phyloP scores from a whole-genome alignment of 2,113 vertebrate genomes.

The Paralichthys olivaceus region DNA sequence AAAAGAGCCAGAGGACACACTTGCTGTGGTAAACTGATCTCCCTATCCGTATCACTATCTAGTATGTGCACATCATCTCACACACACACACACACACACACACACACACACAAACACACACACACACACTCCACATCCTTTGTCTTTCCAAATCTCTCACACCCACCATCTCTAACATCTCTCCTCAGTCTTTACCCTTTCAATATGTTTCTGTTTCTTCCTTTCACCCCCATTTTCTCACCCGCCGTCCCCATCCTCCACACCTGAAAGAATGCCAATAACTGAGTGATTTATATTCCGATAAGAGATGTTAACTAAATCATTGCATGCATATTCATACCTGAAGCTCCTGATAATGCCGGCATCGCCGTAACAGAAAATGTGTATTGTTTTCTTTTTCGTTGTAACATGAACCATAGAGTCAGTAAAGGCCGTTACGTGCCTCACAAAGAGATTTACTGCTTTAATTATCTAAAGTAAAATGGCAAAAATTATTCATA shows the following conservation, averaged over 20 bases:
- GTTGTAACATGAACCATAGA: slow-evolving; percentile 67
- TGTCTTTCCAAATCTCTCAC: slow-evolving; percentile 71
- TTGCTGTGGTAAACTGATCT: slow-evolving; percentile 75
- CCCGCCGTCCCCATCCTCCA: slow-evolving; percentile 54
- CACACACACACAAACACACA: slow-evolving; percentile 36
- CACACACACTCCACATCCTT: slow-evolving; percentile 63
- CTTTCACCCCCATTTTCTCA: slow-evolving; percentile 42
- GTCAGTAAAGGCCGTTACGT: slow-evolving; percentile 68
- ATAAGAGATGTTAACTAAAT: slow-evolving; percentile 80
- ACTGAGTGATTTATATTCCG: slow-evolving; percentile 80
- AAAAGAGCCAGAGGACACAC: slow-evolving; percentile 78
- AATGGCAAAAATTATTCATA: slow-evolving; percentile 83
- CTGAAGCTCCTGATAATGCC: slow-evolving; percentile 74
- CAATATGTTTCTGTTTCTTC: slow-evolving; percentile 66
- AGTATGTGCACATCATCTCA: slow-evolving; percentile 47
- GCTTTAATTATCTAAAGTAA: slow-evolving; percentile 85
- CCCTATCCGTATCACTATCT: slow-evolving; percentile 65
- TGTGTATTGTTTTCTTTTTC: slow-evolving; percentile 73
- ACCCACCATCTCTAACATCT: slow-evolving; percentile 56
- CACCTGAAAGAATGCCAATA: slow-evolving; percentile 77
- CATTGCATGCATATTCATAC: slow-evolving; percentile 78
- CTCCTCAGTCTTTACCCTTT: slow-evolving; percentile 64
- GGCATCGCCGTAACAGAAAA: slow-evolving; percentile 70
- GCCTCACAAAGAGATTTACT: slow-evolving; percentile 81
- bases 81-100: slow-evolving; percentile 43